Conservation (phyloP, 1,140 invertebrate genomes). For the Anoplolepis gracilipes region DNA sequence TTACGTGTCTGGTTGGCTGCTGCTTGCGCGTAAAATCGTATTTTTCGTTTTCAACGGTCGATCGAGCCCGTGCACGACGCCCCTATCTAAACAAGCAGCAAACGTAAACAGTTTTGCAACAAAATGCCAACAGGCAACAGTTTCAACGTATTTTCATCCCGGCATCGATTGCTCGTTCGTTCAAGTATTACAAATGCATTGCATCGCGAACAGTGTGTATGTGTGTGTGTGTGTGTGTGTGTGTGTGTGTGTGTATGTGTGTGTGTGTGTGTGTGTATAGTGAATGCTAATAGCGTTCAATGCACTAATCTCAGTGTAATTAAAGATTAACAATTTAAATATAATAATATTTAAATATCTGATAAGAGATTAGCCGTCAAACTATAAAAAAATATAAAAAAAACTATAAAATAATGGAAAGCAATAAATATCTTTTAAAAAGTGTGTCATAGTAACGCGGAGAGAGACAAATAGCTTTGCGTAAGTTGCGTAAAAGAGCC, state of each 20-base stretch:
- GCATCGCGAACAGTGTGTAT: not conserved
- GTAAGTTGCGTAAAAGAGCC: slow-evolving; percentile 11
- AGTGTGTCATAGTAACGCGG: not conserved
- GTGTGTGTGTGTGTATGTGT: too few relatives aligned
- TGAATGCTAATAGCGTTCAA: not conserved
- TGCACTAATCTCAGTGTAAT: not conserved
- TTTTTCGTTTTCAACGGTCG: slow-evolving; percentile 19
- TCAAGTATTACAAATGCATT: slow-evolving; percentile 9
- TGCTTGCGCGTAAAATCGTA: slow-evolving; percentile 34
- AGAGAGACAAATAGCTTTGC: slow-evolving; percentile 16
- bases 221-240: too few relatives aligned
- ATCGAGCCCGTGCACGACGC: not conserved
- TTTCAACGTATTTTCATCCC: slow-evolving; percentile 22
- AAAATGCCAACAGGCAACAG: slow-evolving; percentile 1
- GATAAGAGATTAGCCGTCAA: not conserved
- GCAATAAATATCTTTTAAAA: not conserved
- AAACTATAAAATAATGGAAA: not conserved
- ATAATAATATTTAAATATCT: too few relatives aligned
- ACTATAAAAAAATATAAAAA: not conserved
- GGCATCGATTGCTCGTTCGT: not conserved
- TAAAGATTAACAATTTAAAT: not conserved
- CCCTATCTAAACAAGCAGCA: not conserved
- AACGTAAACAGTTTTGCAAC: slow-evolving; percentile 30
- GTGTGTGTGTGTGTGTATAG: too few relatives aligned
- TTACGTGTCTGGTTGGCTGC: not conserved